Conservation (phyloP, 2,888 invertebrate genomes). For the Harpagoxenus sublaevis region DNA sequence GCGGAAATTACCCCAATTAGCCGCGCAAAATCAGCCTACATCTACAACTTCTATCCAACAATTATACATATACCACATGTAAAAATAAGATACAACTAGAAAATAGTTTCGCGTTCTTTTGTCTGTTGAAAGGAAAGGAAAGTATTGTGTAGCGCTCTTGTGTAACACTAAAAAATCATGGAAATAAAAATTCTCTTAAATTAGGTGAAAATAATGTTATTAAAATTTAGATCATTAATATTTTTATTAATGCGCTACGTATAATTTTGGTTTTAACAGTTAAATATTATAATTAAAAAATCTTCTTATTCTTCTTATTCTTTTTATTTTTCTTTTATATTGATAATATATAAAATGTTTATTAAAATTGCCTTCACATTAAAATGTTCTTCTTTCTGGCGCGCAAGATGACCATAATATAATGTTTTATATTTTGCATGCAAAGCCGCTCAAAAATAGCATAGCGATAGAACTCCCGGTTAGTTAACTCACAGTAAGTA, state of each 20-base stretch:
- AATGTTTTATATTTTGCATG: background rate
- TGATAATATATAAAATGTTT: background rate
- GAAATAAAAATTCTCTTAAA: background rate
- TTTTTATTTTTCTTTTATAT: background rate
- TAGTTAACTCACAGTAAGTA: background rate
- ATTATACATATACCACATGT: background rate
- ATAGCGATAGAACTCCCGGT: background rate
- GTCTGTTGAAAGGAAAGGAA: background rate
- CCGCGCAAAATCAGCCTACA: constrained; percentile 61
- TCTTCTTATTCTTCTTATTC: background rate
- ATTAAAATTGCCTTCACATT: background rate
- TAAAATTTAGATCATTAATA: background rate
- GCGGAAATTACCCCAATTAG: constrained; percentile 84
- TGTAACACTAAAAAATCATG: background rate
- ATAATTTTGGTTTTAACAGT: background rate
- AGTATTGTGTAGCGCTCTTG: background rate
- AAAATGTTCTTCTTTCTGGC: background rate
- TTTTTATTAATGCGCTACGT: background rate
- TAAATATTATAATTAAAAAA: background rate
- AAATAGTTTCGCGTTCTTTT: background rate
- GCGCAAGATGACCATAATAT: background rate
- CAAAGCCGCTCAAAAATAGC: background rate
- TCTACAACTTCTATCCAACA: constrained; percentile 43
- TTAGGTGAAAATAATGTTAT: background rate
- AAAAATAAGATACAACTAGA: background rate